A percentile compares a stretch with the other conserved stretches of the same genome.
Conservation (phyloP, 2,113 vertebrate species). For the Monarcha castaneiventris region DNA sequence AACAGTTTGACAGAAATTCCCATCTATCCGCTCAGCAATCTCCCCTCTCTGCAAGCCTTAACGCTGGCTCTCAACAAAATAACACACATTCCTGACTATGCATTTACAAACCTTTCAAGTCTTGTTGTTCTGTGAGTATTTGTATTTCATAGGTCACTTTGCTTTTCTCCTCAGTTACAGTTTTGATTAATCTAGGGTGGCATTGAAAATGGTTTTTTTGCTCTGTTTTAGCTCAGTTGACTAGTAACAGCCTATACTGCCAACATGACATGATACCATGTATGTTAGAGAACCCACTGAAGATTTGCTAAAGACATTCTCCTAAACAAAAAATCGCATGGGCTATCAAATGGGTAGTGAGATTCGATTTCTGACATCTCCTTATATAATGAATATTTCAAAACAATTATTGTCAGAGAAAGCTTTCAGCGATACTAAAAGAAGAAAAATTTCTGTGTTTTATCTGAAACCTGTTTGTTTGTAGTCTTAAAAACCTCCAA, state of each 20-base stretch:
- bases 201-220: background rate
- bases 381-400: background rate
- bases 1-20: slow-evolving; percentile 91
- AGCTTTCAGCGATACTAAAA: background rate
- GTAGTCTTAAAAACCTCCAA: background rate
- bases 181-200: background rate
- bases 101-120: slow-evolving; percentile 94
- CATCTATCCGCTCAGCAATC: slow-evolving; percentile 83
- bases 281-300: fast-evolving
- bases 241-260: background rate
- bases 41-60: slow-evolving; percentile 90
- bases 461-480: background rate
- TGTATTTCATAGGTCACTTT: background rate
- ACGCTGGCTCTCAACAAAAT: slow-evolving; percentile 95
- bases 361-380: background rate
- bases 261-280: fast-evolving
- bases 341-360: background rate
- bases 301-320: background rate
- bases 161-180: background rate
- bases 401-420: background rate
- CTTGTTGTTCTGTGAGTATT: slow-evolving; percentile 93
- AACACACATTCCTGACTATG: slow-evolving; percentile 86
- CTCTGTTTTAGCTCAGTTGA: background rate
- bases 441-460: background rate
- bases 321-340: background rate